A percentile compares a stretch with the other conserved stretches of the same genome.
Conservation (phyloP, 2,888 invertebrate genomes). For the Coenonympha glycerion region DNA sequence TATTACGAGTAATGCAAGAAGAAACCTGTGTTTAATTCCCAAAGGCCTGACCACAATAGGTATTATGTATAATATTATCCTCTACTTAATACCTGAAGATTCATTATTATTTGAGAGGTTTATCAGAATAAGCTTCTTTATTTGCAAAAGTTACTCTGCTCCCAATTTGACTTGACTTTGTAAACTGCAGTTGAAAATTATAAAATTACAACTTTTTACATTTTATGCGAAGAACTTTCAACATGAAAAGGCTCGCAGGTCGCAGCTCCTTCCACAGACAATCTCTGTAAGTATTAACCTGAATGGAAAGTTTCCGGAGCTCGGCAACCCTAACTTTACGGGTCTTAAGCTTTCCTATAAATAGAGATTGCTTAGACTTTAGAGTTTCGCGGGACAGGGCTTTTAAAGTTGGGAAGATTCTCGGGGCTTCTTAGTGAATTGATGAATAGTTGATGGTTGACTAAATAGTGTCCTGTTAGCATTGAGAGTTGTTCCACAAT, state of each 20-base stretch:
- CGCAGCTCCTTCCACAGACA: neutral
- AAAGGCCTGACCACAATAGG: no score
- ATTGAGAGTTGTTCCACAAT: neutral
- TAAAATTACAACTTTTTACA: constrained; percentile 1
- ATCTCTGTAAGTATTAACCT: constrained; percentile 3
- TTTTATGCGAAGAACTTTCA: constrained; percentile 2
- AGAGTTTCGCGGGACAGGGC: neutral
- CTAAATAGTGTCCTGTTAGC: neutral
- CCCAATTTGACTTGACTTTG: neutral
- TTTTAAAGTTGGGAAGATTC: neutral
- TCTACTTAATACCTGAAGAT: no score
- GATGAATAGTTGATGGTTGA: neutral
- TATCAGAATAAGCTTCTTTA: no score
- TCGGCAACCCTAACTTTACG: constrained; percentile 3
- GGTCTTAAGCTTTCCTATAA: neutral
- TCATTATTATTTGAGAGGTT: no score
- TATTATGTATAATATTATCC: no score
- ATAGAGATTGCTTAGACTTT: constrained; percentile 3
- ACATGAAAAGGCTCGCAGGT: neutral
- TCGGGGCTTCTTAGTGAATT: neutral
- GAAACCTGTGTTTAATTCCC: no score
- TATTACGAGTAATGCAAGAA: no score
- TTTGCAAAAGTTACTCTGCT: no score
- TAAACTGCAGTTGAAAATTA: neutral
- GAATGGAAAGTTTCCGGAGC: neutral